Evolutionary conservation across 2,888 invertebrate genomes (phyloP), one percentile per base, ranked within the genome.

Genomic region (Therioaphis trifolii): DNA sequence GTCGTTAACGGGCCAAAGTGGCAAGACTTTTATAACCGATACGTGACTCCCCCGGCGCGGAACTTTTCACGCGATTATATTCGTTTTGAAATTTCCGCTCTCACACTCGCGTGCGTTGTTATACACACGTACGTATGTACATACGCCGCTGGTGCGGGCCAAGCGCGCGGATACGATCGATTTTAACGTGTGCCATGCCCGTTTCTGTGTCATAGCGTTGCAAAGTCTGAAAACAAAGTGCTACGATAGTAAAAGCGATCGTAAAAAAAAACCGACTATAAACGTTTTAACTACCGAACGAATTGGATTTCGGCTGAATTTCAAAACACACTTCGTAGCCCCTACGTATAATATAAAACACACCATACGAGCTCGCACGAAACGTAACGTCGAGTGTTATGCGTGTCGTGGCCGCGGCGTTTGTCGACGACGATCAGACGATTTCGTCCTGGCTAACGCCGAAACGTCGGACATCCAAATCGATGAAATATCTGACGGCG

Each of bases 1-100:
- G 66, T 29, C 63, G 77, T 66, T 77, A 49, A 49, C 63, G 35
- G n/a, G 49, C 49, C 14, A 49, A 21, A 49, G 77, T 35, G 66
- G 21, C 49, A 35, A 49, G 77, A 77, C 77, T 66, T 77, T 77
- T 77, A 77, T 49, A 66, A 66, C 49, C 21, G 27, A 66, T 21
- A 77, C 77, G 66, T 77, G 76, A 63, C 76, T 46, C 14, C 43
- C 15, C 46, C 18, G 46, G 7, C 43, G 58, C n/a, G 43, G 21
- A 76, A 76, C 58, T 76, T 61, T 76, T 46, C 75, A 46, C 43
- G 27, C 9, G 68, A 68, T 68, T 24, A 75, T 43, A 24, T 43
- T 76, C 27, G 61, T 61, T 61, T 61, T 27, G 3, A 76, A 61
- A 46, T 63, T 76, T 4, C 7, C 15, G 1, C 14, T 46, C 24